Evolutionary conservation across 2,797 vertebrate species (phyloP).

Genomic region (Coluber constrictor): DNA sequence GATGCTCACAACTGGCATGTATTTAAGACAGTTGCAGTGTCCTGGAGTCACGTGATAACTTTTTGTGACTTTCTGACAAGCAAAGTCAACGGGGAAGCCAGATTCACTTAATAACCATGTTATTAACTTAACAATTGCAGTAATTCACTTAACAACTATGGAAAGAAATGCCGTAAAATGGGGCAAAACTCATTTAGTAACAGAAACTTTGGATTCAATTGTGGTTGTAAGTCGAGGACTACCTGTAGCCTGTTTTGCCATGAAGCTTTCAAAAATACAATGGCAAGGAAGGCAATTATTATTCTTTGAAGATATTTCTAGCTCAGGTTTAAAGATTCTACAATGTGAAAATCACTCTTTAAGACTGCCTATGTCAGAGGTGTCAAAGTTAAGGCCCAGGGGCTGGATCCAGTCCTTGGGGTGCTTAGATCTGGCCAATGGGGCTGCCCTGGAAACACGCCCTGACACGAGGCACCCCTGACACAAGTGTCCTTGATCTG

Average conservation of each 20-base stretch:
- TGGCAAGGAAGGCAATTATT: background rate
- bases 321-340: background rate
- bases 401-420: too few species aligned
- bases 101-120: background rate
- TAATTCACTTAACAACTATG: background rate
- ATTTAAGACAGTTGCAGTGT: background rate
- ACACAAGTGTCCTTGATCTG: too few species aligned
- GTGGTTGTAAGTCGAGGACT: background rate
- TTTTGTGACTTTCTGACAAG: too few species aligned
- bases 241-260: background rate
- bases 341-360: background rate
- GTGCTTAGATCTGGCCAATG: too few species aligned
- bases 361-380: background rate
- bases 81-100: background rate
- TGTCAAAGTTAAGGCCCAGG: too few species aligned
- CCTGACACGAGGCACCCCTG: too few species aligned
- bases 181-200: background rate
- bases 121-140: background rate
- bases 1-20: background rate
- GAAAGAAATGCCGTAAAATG: background rate
- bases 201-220: background rate
- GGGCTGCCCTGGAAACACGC: too few species aligned
- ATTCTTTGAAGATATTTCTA: background rate
- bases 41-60: too few species aligned
- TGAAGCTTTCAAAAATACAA: background rate